A percentile compares a stretch with the other conserved stretches of the same genome.
Conservation (phyloP, 2,113 vertebrate species). For the Syngnathoides biaculeatus region DNA sequence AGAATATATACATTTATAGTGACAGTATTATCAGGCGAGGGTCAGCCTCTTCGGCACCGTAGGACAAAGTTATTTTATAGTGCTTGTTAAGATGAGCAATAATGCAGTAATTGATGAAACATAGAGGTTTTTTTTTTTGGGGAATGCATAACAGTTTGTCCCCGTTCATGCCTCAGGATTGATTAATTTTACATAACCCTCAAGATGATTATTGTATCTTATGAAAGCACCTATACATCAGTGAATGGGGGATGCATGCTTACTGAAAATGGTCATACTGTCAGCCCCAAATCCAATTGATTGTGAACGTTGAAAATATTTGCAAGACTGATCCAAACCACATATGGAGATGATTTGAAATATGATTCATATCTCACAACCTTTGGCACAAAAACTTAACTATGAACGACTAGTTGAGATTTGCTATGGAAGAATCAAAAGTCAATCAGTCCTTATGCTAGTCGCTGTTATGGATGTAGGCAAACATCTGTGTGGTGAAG, state of each 20-base stretch:
- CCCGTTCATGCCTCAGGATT: constrained; percentile 53
- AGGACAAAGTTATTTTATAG: constrained; percentile 63
- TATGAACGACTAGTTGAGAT: neutral
- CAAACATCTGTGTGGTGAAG: neutral
- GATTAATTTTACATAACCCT: constrained; percentile 58
- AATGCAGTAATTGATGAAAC: constrained; percentile 62
- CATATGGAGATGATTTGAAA: neutral
- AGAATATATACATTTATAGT: constrained; percentile 64
- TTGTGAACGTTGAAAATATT: neutral
- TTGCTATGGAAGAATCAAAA: neutral
- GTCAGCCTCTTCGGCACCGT: constrained; percentile 53
- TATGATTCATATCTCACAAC: neutral
- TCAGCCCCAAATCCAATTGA: neutral
- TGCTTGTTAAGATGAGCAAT: constrained; percentile 54
- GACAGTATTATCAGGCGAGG: constrained; percentile 54
- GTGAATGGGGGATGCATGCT: constrained; percentile 41
- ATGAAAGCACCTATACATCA: constrained; percentile 51
- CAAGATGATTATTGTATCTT: constrained; percentile 47
- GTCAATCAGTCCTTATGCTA: neutral
- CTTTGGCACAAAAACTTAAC: neutral
- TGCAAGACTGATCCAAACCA: neutral
- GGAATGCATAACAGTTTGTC: constrained; percentile 63
- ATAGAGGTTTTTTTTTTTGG: constrained; percentile 59
- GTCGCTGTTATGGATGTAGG: neutral
- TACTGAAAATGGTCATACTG: neutral